These are phyloP conservation scores for Catocala fraxini DNA, from an alignment of 2,888 invertebrate species.

Conservation along the genomic window DNA sequence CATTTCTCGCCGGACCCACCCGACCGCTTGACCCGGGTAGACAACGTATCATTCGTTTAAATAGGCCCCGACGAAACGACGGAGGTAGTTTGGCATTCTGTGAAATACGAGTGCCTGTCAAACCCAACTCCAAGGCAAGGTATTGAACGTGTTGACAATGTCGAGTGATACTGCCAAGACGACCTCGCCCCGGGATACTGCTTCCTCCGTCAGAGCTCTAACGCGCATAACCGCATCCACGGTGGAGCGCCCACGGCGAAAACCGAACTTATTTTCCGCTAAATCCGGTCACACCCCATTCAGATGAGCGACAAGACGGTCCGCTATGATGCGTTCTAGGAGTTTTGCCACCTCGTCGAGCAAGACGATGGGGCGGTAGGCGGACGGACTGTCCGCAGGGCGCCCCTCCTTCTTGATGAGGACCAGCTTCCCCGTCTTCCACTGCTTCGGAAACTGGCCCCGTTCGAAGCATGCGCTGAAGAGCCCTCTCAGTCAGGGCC, in stretches of 20 bases:
- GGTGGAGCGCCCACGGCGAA: constrained; percentile 1
- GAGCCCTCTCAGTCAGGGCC: too few species aligned
- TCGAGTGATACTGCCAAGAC: constrained; percentile 33
- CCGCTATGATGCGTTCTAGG: background rate
- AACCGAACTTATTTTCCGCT: background rate
- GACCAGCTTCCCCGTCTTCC: too few species aligned
- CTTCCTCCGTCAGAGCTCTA: too few species aligned
- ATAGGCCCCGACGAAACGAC: background rate
- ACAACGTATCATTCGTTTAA: background rate
- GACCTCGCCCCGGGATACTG: constrained; percentile 15
- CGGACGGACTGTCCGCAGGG: background rate
- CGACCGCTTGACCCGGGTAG: too few species aligned
- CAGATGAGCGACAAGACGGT: background rate
- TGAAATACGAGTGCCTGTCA: background rate
- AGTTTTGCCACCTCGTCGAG: constrained; percentile 1
- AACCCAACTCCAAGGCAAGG: background rate
- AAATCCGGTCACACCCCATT: background rate
- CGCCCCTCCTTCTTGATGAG: too few species aligned
- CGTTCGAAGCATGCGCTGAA: too few species aligned
- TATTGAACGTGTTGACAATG: constrained; percentile 39
- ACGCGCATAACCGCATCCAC: too few species aligned
- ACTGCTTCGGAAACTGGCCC: too few species aligned
- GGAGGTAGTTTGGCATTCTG: background rate
- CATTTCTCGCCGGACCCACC: background rate
- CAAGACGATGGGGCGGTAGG: background rate